Evolutionary conservation across 30 jellyfish, hydroid and myxozoan species (phyloP).

Genomic region (Turritopsis rubra): DNA sequence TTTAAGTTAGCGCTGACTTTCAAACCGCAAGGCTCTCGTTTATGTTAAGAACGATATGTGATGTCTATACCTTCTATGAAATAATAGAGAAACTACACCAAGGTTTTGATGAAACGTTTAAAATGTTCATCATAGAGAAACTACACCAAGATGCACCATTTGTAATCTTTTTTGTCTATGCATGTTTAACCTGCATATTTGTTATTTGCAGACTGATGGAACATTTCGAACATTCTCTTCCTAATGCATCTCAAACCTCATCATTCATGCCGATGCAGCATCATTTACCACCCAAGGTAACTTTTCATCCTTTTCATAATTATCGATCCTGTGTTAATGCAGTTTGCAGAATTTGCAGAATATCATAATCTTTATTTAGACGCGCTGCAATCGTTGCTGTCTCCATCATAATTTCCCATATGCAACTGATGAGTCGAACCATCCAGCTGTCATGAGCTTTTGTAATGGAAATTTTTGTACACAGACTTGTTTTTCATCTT

Average conservation of each 20-base stretch:
- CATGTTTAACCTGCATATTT: too few species aligned
- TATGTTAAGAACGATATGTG: too few species aligned
- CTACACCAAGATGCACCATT: too few species aligned
- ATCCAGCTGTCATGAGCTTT: slow-evolving; percentile 7
- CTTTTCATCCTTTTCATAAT: not conserved
- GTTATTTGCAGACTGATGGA: not conserved
- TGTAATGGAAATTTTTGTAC: slow-evolving; percentile 3
- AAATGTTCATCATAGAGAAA: too few species aligned
- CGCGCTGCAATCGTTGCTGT: slow-evolving; percentile 6
- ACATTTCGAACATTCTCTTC: not conserved
- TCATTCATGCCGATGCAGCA: not conserved
- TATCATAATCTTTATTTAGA: not conserved
- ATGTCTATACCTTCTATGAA: too few species aligned
- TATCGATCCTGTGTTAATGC: not conserved
- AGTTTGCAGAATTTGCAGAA: not conserved
- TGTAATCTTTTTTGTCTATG: too few species aligned
- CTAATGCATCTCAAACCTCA: not conserved
- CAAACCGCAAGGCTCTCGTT: too few species aligned
- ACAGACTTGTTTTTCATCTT: not conserved
- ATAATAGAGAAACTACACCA: too few species aligned
- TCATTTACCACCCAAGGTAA: not conserved
- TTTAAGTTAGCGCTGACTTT: too few species aligned
- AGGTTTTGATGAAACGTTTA: too few species aligned
- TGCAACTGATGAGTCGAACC: slow-evolving; percentile 1
- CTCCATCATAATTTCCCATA: not conserved